Conservation (phyloP, 2,113 vertebrate species). For the Pterophyllum scalare region DNA sequence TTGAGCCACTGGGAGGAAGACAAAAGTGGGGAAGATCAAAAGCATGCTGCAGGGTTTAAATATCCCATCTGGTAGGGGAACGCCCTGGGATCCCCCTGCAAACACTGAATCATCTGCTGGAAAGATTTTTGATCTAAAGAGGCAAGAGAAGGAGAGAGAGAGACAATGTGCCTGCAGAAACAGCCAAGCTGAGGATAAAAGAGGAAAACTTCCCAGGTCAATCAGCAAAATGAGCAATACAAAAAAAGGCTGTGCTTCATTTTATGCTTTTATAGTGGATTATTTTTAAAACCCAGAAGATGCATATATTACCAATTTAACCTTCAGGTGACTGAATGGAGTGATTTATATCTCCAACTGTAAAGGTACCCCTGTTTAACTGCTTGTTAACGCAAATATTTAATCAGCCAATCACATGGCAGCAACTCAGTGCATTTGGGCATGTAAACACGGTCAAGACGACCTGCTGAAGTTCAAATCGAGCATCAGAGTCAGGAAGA, state of each 20-base stretch:
- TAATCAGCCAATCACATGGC: not conserved
- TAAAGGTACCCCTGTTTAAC: not conserved
- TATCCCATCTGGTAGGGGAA: conserved; percentile 46
- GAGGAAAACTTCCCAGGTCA: not conserved
- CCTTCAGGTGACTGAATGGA: too few species aligned
- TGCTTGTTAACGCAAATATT: not conserved
- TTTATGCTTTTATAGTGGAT: not conserved
- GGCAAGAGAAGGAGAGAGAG: not conserved
- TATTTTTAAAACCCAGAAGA: not conserved
- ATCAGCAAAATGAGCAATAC: not conserved
- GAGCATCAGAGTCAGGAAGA: not conserved
- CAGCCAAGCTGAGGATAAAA: not conserved
- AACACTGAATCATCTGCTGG: conserved; percentile 14
- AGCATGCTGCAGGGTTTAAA: conserved; percentile 44
- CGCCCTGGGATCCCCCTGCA: conserved; percentile 21
- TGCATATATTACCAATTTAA: not conserved
- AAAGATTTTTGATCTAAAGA: not conserved
- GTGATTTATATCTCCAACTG: not conserved
- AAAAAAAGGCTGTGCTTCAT: not conserved
- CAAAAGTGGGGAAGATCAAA: conserved; percentile 1
- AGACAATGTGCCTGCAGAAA: not conserved
- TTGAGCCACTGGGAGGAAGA: conserved; percentile 7
- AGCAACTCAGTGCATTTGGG: not conserved
- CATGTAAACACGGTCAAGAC: not conserved
- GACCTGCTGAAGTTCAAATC: not conserved